Evolutionary conservation across 53 echinoderm and acorn worm species (phyloP).

Genomic region (Luidia sarsii): DNA sequence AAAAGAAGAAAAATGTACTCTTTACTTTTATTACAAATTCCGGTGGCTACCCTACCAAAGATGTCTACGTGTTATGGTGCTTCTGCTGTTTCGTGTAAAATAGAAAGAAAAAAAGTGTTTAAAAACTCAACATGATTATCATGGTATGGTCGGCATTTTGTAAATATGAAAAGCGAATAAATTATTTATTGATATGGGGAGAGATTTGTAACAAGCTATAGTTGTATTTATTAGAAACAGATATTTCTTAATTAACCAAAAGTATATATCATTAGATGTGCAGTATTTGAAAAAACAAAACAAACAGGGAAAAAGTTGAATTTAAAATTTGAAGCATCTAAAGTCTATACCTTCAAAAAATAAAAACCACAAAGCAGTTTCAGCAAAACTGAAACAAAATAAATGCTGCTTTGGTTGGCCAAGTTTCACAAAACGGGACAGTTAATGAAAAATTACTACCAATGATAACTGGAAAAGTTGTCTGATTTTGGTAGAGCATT

Average conservation of each 20-base stretch:
- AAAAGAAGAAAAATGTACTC: no score
- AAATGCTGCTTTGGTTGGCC: background rate
- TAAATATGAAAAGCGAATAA: slow-evolving; percentile 8
- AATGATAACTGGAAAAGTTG: no score
- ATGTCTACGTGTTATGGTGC: slow-evolving; percentile 14
- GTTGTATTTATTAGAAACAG: slow-evolving; percentile 4
- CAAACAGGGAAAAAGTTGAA: no score
- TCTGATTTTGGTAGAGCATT: no score
- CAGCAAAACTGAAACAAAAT: background rate
- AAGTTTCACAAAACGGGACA: no score
- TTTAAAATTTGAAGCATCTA: no score
- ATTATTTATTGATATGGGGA: slow-evolving; percentile 17
- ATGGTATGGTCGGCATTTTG: background rate
- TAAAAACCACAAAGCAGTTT: background rate
- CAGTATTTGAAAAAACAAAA: background rate
- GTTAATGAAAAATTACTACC: no score
- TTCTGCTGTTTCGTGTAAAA: slow-evolving; percentile 10
- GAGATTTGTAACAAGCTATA: slow-evolving; percentile 16
- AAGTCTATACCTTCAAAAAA: no score
- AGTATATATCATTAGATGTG: background rate
- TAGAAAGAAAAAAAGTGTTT: background rate
- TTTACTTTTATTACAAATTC: no score
- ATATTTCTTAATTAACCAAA: no score
- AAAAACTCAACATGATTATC: background rate
- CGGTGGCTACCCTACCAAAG: background rate